These are phyloP conservation scores for Scaptodrosophila latifasciaeformis DNA, from an alignment of 2,888 invertebrate genomes.

Conservation along the genomic window DNA sequence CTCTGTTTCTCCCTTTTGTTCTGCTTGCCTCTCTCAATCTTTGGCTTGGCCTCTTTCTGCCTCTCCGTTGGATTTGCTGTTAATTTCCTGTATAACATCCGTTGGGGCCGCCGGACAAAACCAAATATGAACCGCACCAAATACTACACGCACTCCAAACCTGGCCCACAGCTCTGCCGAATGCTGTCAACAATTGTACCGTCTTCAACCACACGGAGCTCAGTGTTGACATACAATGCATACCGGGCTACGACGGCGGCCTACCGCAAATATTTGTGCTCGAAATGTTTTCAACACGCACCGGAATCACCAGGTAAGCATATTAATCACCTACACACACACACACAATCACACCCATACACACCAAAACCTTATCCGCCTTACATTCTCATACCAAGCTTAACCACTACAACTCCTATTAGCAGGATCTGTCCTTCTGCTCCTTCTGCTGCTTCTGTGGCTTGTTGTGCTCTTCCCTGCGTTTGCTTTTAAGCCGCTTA, in stretches of 20 bases:
- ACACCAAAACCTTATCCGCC: too few relatives aligned
- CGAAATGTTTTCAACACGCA: slow-evolving; percentile 80
- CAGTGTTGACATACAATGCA: slow-evolving; percentile 87
- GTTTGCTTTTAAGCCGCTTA: slow-evolving; percentile 49
- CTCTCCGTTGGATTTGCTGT: too few relatives aligned
- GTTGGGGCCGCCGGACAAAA: neutral
- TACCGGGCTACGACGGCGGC: slow-evolving; percentile 91
- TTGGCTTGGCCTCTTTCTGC: too few relatives aligned
- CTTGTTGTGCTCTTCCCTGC: neutral
- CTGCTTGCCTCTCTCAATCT: too few relatives aligned
- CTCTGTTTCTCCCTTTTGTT: neutral
- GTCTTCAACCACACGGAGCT: slow-evolving; percentile 89
- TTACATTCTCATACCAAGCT: too few relatives aligned
- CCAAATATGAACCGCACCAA: slow-evolving; percentile 5
- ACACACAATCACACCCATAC: slow-evolving; percentile 26
- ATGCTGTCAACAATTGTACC: slow-evolving; percentile 89
- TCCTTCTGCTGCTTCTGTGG: neutral
- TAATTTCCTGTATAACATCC: slow-evolving; percentile 45
- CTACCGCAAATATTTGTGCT: slow-evolving; percentile 90
- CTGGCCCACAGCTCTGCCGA: slow-evolving; percentile 82
- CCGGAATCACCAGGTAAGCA: slow-evolving; percentile 74
- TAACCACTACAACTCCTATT: neutral
- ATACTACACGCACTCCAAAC: slow-evolving; percentile 19
- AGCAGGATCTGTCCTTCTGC: slow-evolving; percentile 3
- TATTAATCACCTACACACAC: slow-evolving; percentile 56